Percentiles rank a stretch among this genome's conserved stretches.
phyloP scores from a whole-genome alignment of 2,113 vertebrate species.

The Elephantulus edwardii region DNA sequence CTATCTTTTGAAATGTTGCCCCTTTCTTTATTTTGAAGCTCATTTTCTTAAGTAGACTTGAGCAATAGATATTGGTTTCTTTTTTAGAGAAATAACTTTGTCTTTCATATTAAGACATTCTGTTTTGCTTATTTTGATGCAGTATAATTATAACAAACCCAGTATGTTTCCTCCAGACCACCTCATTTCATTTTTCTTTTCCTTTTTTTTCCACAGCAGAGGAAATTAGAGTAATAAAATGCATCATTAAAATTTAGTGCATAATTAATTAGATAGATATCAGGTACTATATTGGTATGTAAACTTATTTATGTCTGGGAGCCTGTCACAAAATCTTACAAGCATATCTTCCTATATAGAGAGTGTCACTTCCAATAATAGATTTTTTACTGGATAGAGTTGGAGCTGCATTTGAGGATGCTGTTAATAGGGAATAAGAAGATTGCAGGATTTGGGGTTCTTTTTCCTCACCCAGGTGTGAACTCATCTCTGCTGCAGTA shows the following conservation, averaged over 20 bases:
- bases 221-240: conserved; percentile 10
- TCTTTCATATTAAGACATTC: not conserved
- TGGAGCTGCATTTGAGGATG: conserved; percentile 37
- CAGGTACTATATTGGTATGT: not conserved
- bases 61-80: conserved; percentile 40
- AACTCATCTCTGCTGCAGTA: not conserved
- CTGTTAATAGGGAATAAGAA: not conserved
- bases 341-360: not conserved
- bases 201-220: not conserved
- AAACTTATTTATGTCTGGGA: conserved; percentile 10
- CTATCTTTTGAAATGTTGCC: not conserved
- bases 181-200: not conserved
- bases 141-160: not conserved
- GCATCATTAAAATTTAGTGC: conserved; percentile 32
- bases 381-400: not conserved
- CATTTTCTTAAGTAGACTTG: conserved; percentile 10
- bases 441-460: not conserved
- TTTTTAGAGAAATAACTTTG: not conserved
- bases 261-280: conserved; percentile 21
- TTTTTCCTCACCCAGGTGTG: not conserved
- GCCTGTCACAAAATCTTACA: not conserved
- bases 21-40: not conserved
- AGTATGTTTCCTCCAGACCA: not conserved
- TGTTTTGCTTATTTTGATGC: conserved; percentile 16
- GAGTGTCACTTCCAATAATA: not conserved